phyloP scores from a whole-genome alignment of 2,797 vertebrate genomes.

The Rhynchonycteris naso region DNA sequence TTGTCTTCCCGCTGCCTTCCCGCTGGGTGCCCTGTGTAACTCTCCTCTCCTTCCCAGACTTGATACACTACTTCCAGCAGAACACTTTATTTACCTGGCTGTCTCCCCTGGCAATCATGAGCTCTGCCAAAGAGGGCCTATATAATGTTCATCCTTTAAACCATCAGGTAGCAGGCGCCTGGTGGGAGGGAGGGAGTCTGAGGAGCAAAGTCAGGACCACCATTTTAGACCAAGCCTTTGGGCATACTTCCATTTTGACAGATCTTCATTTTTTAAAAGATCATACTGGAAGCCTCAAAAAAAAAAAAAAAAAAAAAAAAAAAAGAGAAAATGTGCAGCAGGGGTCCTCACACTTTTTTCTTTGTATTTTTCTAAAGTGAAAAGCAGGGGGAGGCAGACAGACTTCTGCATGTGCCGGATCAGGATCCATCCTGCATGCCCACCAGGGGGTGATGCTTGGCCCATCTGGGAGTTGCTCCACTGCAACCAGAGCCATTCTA shows the following conservation, averaged over 20 bases:
- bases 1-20: background rate
- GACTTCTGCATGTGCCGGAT: too few relatives aligned
- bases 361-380: too few relatives aligned
- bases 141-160: background rate
- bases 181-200: too few relatives aligned
- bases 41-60: background rate
- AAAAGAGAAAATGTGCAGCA: background rate
- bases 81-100: background rate
- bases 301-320: background rate
- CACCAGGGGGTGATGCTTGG: too few relatives aligned
- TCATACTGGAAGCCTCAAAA: background rate
- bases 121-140: background rate
- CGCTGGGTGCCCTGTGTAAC: background rate
- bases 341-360: background rate
- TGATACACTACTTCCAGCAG: background rate
- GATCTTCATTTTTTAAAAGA: background rate
- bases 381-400: too few relatives aligned
- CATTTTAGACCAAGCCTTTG: background rate
- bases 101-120: background rate
- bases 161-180: background rate
- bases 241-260: background rate
- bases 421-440: too few relatives aligned
- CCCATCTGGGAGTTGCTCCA: too few relatives aligned
- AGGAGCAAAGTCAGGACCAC: background rate
- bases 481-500: too few relatives aligned